A percentile compares a stretch with the other conserved stretches of the same genome.
phyloP scores from a whole-genome alignment of 1,140 invertebrate genomes.

The Bursaphelenchus mucronatus region DNA sequence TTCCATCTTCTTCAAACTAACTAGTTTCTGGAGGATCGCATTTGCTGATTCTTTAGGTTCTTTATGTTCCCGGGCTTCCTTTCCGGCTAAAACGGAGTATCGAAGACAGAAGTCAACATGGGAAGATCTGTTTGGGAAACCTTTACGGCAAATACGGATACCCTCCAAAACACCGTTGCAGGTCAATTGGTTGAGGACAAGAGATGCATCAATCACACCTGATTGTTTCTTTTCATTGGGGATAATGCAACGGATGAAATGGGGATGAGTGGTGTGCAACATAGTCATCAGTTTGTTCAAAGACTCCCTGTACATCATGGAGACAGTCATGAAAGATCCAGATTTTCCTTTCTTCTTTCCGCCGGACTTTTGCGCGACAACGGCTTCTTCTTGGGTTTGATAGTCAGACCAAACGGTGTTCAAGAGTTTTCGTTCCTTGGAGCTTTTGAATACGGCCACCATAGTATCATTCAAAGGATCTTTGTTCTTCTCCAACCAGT shows the following conservation, averaged over 20 bases:
- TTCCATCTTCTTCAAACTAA: constrained; percentile 70
- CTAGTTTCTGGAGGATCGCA: constrained; percentile 68
- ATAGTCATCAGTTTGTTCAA: constrained; percentile 60
- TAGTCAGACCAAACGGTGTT: constrained; percentile 43
- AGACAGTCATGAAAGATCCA: constrained; percentile 60
- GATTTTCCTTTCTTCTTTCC: constrained; percentile 60
- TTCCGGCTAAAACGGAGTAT: constrained; percentile 53
- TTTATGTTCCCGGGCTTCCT: constrained; percentile 47
- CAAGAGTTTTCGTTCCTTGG: constrained; percentile 48
- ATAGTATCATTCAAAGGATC: constrained; percentile 97
- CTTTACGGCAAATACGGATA: constrained; percentile 99
- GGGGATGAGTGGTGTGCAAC: constrained; percentile 76
- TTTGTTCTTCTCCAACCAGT: constrained; percentile 98
- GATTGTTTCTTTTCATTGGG: constrained; percentile 86
- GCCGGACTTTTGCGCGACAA: constrained; percentile 38
- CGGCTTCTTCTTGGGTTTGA: constrained; percentile 53
- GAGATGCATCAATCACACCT: constrained; percentile 64
- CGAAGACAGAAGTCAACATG: constrained; percentile 40
- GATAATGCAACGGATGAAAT: constrained; percentile 99
- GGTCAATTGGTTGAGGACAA: constrained; percentile 84
- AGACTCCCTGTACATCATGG: constrained; percentile 60
- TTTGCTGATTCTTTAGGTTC: constrained; percentile 42
- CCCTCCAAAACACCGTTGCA: constrained; percentile 99
- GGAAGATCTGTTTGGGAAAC: constrained; percentile 74
- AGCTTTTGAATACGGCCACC: constrained; percentile 76